Evolutionary conservation across 2,888 invertebrate genomes (phyloP), one percentile per base, ranked within the genome.

Genomic region (Pemphredon lugubris): DNA sequence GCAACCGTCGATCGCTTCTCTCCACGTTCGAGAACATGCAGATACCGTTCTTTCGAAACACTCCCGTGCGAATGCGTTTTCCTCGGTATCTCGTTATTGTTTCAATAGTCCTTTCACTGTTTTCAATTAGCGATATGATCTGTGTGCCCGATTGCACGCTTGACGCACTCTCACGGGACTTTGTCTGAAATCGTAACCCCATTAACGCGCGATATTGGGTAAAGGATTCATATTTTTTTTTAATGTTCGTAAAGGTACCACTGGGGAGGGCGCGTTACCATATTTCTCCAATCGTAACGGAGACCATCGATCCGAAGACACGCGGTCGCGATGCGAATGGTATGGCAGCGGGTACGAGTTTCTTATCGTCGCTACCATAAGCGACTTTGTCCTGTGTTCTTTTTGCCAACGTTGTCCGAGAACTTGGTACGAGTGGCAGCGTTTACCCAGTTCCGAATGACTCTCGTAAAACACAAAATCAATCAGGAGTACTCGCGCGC

Each of bases 351-450:
- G 63, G 47, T 71, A 66, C 76, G 65, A 76, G 76, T 76, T 79
- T 76, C 79, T 79, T 79, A 58, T 67, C 42, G 37, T 11, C 20
- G 44, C 54, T 77, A 42, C 79, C 79, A 74, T 79, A 79, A 74
- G 26, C 51, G 74, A 66, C 64, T 47, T 47, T 65, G 73, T 67
- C 55, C 51, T 48, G 40, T 48, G 37, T 18, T 48, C 48, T 73
- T 67, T 71, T 73, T 75, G 40, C 53, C 47, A 39, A 48, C 63
- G 23, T 71, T 55, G 66, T 37, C 57, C 61, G 51, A 66, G 71
- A 76, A 74, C 75, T 69, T 66, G 63, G 42, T 53, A 58, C 42
- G 34, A 34, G 44, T 32, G 18, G 14, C 32, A 21, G 23, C 42
- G 50, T 63, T 66, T 53, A 30, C 45, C 60, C 34, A 34, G 48